phyloP scores from a whole-genome alignment of 2,888 invertebrate species.

The Caenorhabditis sp. region DNA sequence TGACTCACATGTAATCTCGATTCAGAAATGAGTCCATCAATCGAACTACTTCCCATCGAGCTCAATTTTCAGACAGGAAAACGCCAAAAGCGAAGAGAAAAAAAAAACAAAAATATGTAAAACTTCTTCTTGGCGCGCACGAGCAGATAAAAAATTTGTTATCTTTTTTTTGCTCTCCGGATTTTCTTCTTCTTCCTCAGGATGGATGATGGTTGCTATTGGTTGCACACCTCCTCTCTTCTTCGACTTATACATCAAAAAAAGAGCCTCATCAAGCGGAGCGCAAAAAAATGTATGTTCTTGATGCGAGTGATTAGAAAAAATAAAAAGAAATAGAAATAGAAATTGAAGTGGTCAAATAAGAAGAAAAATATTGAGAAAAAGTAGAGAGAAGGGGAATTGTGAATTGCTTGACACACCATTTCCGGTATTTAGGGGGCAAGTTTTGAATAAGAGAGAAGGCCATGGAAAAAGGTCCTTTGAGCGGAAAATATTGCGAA shows the following conservation, averaged over 20 bases:
- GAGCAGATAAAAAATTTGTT: conserved; percentile 3
- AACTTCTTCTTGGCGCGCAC: not conserved
- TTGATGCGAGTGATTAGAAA: not conserved
- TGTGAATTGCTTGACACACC: conserved; percentile 30
- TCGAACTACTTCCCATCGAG: conserved; percentile 7
- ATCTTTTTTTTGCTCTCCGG: conserved; percentile 6
- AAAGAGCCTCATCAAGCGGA: not conserved
- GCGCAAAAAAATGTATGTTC: not conserved
- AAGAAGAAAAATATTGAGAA: conserved; percentile 14
- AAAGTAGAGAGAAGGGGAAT: conserved; percentile 2
- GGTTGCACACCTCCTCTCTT: not conserved
- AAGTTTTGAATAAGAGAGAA: not conserved
- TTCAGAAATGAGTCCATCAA: conserved; percentile 30
- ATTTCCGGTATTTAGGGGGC: conserved; percentile 33
- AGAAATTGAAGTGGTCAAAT: not conserved
- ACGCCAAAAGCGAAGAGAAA: too few species aligned
- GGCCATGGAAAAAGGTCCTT: not conserved
- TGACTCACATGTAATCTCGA: conserved; percentile 35
- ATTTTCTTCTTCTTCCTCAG: conserved; percentile 14
- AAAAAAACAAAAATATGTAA: not conserved
- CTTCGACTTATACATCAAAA: not conserved
- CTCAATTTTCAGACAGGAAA: conserved; percentile 9
- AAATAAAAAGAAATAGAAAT: conserved; percentile 6
- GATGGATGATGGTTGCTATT: conserved; percentile 39
- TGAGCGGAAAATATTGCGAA: not conserved